Conservation (phyloP, 2,797 vertebrate species). For the Nasua narica region DNA sequence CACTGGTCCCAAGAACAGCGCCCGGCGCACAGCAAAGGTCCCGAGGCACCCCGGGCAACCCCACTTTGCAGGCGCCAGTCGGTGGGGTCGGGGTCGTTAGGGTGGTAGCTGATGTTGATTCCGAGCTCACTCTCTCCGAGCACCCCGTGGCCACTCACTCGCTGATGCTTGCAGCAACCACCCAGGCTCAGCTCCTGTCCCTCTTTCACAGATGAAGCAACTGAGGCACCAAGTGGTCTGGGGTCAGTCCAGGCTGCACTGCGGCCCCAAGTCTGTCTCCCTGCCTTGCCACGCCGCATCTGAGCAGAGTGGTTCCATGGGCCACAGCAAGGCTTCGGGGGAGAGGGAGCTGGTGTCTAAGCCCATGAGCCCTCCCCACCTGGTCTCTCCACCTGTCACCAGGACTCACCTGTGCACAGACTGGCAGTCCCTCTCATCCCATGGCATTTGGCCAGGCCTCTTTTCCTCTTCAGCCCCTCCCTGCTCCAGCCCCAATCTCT, state of each 20-base stretch:
- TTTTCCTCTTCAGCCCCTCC: background rate
- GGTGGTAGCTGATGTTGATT: background rate
- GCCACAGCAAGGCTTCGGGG: background rate
- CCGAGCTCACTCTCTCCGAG: background rate
- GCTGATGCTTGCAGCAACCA: background rate
- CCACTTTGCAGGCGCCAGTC: background rate
- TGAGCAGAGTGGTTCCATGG: accelerated
- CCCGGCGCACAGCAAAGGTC: background rate
- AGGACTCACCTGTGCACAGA: background rate
- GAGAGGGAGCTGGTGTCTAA: background rate
- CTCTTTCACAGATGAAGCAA: background rate
- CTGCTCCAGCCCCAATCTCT: background rate
- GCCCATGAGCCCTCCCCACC: background rate
- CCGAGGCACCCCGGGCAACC: background rate
- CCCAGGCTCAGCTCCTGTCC: accelerated
- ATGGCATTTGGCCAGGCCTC: background rate
- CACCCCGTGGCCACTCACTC: background rate
- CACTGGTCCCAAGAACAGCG: accelerated
- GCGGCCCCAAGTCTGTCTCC: background rate
- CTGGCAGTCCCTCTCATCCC: background rate
- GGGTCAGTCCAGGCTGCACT: background rate
- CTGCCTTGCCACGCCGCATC: background rate
- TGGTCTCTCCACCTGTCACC: background rate
- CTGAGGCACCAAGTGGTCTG: background rate
- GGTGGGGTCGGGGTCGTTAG: too few relatives aligned